Evolutionary conservation across 2,888 invertebrate species (phyloP).

Genomic region (Didymodactylos carnosus): DNA sequence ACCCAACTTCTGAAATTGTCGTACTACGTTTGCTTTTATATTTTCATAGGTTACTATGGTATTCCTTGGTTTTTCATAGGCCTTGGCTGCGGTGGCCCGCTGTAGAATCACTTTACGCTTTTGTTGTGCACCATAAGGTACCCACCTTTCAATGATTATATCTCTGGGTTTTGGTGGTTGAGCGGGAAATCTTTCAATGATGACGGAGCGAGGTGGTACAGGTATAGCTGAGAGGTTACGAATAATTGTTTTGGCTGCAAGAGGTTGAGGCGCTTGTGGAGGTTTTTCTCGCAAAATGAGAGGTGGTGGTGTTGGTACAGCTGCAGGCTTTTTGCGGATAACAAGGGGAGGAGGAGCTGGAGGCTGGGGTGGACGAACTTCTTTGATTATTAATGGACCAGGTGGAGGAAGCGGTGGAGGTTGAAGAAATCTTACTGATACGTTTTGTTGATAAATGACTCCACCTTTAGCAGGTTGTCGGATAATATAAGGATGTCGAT

Average conservation of each 20-base stretch:
- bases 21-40: not conserved
- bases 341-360: not conserved
- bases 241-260: not conserved
- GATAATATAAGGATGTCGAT: not conserved
- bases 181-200: not conserved
- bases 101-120: not conserved
- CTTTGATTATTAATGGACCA: not conserved
- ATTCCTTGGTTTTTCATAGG: not conserved
- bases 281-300: not conserved
- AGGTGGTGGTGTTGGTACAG: not conserved
- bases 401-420: not conserved
- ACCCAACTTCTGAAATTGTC: not conserved
- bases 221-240: not conserved
- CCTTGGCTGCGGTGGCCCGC: not conserved
- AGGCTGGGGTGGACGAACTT: not conserved
- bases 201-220: not conserved
- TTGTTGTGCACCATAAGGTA: not conserved
- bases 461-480: not conserved
- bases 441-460: not conserved
- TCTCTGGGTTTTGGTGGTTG: not conserved
- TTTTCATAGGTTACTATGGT: not conserved
- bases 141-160: not conserved
- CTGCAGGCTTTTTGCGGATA: not conserved
- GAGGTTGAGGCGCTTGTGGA: not conserved
- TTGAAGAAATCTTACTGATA: not conserved